Percentiles rank a stretch among this genome's conserved stretches.
phyloP scores from a whole-genome alignment of 2,888 invertebrate genomes.

The Lottia scabra region DNA sequence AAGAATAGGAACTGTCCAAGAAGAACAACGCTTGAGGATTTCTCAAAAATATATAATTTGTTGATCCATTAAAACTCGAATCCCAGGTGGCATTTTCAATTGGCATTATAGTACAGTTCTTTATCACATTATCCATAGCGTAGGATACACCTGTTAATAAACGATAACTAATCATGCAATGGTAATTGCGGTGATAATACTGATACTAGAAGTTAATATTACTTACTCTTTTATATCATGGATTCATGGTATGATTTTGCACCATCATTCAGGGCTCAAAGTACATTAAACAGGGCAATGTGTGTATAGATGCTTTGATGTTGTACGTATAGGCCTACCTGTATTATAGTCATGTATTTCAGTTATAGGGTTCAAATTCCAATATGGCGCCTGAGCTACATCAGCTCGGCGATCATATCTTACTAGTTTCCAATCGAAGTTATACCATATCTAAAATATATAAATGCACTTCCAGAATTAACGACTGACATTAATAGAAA shows the following conservation, averaged over 20 bases:
- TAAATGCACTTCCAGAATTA: neutral
- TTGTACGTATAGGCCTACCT: slow-evolving; percentile 29
- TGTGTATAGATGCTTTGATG: too few relatives aligned
- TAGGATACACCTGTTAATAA: slow-evolving; percentile 48
- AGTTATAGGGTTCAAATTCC: slow-evolving; percentile 28
- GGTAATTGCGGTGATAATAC: too few relatives aligned
- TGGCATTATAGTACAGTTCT: slow-evolving; percentile 50
- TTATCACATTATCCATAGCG: slow-evolving; percentile 44
- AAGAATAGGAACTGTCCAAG: slow-evolving; percentile 21
- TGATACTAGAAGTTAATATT: too few relatives aligned
- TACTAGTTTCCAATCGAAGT: slow-evolving; percentile 26
- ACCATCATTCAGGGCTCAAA: too few relatives aligned
- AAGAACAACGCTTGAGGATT: slow-evolving; percentile 21
- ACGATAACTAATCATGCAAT: too few relatives aligned
- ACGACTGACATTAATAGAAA: too few relatives aligned
- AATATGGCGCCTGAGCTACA: slow-evolving; percentile 20
- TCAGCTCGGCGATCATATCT: slow-evolving; percentile 34
- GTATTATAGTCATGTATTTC: slow-evolving; percentile 41
- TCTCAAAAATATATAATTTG: neutral
- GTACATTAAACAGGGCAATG: too few relatives aligned
- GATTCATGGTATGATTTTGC: too few relatives aligned
- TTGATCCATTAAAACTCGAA: slow-evolving; percentile 14
- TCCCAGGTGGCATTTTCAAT: slow-evolving; percentile 46
- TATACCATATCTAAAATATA: slow-evolving; percentile 36
- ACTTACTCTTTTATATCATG: too few relatives aligned